A percentile compares a stretch with the other conserved stretches of the same genome.
Evolutionary conservation across 2,113 vertebrate genomes (phyloP).

Genomic region (Corvus hawaiiensis): DNA sequence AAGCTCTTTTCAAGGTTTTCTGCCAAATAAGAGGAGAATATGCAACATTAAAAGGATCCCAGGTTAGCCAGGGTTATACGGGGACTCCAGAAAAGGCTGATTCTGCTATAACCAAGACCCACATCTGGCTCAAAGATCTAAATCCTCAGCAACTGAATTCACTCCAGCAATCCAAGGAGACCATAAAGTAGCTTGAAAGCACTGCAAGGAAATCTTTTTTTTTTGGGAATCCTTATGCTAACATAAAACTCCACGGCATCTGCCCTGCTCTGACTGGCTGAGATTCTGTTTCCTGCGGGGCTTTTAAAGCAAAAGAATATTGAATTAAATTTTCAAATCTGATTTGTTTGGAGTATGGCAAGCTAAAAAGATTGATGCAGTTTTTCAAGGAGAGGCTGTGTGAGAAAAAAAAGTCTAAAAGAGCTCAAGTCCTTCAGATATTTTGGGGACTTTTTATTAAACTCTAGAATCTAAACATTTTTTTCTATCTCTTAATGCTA

Average conservation of each 20-base stretch:
- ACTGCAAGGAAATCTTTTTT: not conserved
- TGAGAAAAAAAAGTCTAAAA: not conserved
- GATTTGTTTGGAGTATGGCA: not conserved
- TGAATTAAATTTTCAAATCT: not conserved
- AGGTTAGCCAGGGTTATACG: not conserved
- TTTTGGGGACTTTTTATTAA: not conserved
- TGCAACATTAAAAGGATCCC: not conserved
- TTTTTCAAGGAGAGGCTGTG: not conserved
- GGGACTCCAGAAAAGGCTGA: not conserved
- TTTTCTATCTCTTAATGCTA: not conserved
- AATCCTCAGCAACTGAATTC: not conserved
- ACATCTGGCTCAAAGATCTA: not conserved
- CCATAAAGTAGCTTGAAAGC: not conserved
- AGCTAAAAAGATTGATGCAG: not conserved
- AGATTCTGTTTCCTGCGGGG: not conserved
- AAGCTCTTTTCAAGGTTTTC: not conserved
- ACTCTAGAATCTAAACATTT: not conserved
- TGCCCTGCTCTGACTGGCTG: not conserved
- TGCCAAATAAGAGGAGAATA: not conserved
- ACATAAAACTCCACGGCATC: not conserved
- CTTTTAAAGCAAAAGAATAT: not conserved
- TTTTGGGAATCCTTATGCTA: not conserved
- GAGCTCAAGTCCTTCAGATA: not conserved
- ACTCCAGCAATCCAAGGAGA: not conserved
- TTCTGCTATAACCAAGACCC: not conserved